Conservation (phyloP, 2,113 vertebrate genomes). For the Elgaria multicarinata region DNA sequence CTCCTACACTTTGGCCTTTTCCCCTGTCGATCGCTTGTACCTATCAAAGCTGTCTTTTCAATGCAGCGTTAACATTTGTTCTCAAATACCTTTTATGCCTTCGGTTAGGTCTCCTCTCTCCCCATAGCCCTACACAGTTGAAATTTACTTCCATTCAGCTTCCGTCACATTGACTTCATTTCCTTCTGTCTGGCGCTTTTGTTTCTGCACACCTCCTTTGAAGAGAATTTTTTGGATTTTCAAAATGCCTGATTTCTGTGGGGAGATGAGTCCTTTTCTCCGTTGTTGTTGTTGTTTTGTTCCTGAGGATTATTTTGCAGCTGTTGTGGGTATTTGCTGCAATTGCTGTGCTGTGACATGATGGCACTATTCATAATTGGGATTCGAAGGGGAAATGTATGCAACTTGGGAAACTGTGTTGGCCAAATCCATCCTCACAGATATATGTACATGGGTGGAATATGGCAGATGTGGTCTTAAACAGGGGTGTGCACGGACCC, state of each 20-base stretch:
- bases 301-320: background rate
- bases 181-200: background rate
- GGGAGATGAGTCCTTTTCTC: background rate
- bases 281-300: background rate
- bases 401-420: background rate
- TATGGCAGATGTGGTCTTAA: background rate
- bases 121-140: slow-evolving; percentile 5
- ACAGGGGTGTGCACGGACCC: too few species aligned
- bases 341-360: background rate
- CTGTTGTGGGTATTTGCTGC: background rate
- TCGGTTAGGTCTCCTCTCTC: slow-evolving; percentile 26
- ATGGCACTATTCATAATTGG: background rate
- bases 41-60: slow-evolving; percentile 44
- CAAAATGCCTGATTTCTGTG: slow-evolving; percentile 4
- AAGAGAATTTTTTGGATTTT: slow-evolving; percentile 15
- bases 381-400: too few species aligned
- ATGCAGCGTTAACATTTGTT: slow-evolving; percentile 27
- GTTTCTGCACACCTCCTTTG: slow-evolving; percentile 10
- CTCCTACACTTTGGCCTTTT: slow-evolving; percentile 9
- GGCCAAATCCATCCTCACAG: background rate
- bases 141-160: slow-evolving; percentile 31
- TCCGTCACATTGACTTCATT: slow-evolving; percentile 21
- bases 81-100: background rate
- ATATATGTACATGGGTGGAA: background rate
- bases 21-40: slow-evolving; percentile 29